Evolutionary conservation across 2,888 invertebrate species (phyloP).

Genomic region (Chrysolina americana): DNA sequence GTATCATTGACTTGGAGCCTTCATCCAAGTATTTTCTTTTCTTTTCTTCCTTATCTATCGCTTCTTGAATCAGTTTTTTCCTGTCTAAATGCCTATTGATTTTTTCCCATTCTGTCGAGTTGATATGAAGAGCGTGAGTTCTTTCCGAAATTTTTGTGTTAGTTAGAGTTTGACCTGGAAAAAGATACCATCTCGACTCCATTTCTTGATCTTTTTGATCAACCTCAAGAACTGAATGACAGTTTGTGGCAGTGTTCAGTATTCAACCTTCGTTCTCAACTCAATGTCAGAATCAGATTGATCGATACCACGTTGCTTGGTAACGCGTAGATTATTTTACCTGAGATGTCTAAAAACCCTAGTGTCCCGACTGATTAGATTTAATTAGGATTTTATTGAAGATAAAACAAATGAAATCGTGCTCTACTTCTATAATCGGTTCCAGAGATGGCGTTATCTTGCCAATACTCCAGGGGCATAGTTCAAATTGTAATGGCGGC

Average conservation of each 20-base stretch:
- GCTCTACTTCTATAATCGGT: too few relatives aligned
- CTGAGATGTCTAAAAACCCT: too few relatives aligned
- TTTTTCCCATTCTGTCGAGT: conserved; percentile 60
- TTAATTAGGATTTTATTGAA: too few relatives aligned
- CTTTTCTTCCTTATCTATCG: conserved; percentile 65
- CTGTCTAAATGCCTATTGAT: conserved; percentile 65
- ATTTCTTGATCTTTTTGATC: conserved; percentile 48
- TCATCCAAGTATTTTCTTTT: conserved; percentile 66
- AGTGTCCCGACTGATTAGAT: too few relatives aligned
- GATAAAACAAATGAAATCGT: too few relatives aligned
- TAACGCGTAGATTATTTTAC: neutral
- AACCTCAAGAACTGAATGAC: neutral
- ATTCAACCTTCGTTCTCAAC: neutral
- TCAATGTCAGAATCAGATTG: neutral
- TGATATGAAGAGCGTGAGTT: conserved; percentile 63
- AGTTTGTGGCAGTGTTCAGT: neutral
- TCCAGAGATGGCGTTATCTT: too few relatives aligned
- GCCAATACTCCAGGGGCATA: too few relatives aligned
- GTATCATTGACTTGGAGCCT: conserved; percentile 68
- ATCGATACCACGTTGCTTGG: neutral
- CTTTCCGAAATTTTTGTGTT: conserved; percentile 64
- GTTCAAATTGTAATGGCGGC: too few relatives aligned
- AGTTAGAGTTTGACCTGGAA: conserved; percentile 62
- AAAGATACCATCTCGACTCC: conserved; percentile 64
- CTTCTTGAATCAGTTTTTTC: conserved; percentile 58